A percentile compares a stretch with the other conserved stretches of the same genome.
Conservation (phyloP, 2,888 invertebrate species). For the Folsomia candida region DNA sequence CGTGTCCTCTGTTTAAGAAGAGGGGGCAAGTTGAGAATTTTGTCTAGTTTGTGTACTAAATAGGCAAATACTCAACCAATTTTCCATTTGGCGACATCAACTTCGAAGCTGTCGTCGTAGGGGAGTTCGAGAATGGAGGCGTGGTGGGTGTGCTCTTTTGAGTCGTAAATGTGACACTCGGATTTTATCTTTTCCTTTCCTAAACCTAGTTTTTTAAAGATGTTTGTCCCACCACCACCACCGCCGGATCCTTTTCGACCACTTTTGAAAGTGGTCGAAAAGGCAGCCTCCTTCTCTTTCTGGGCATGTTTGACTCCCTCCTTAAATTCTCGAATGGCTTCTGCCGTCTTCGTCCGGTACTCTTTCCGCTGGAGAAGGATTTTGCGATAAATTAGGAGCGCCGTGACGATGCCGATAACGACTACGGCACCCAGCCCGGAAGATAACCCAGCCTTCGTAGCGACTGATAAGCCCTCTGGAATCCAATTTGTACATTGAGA, state of each 20-base stretch:
- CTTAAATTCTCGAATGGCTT: constrained; percentile 35
- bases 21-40: too few species aligned
- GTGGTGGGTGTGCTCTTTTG: constrained; percentile 20
- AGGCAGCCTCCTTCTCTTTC: not conserved
- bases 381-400: constrained; percentile 6
- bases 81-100: constrained; percentile 25
- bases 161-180: not conserved
- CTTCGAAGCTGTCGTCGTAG: constrained; percentile 34
- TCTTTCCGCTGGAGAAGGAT: constrained; percentile 29
- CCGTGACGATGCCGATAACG: not conserved
- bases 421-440: not conserved
- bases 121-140: constrained; percentile 30
- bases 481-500: not conserved
- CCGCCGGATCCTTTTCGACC: not conserved
- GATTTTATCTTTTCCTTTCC: not conserved
- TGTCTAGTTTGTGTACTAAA: too few species aligned
- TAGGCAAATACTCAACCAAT: constrained; percentile 21
- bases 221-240: not conserved
- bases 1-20: constrained; percentile 27
- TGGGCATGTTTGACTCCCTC: constrained; percentile 21
- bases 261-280: not conserved
- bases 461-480: constrained; percentile 2
- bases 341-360: constrained; percentile 28
- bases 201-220: too few species aligned
- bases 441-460: not conserved